phyloP scores from a whole-genome alignment of 2,888 invertebrate species.

The Endomychus coccineus region DNA sequence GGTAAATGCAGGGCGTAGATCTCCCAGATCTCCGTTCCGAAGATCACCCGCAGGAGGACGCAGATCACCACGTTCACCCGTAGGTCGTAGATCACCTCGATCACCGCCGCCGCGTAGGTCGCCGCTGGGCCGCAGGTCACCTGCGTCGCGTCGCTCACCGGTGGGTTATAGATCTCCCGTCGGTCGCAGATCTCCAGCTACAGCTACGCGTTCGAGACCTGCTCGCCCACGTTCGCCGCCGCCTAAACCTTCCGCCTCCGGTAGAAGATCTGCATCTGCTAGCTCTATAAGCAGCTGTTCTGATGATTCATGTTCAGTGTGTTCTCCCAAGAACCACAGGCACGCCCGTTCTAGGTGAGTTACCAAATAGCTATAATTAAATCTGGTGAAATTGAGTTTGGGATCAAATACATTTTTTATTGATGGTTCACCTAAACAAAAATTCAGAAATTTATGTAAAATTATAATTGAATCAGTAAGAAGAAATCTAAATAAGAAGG shows the following conservation, averaged over 20 bases:
- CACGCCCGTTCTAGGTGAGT: slow-evolving; percentile 37
- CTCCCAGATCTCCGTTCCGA: slow-evolving; percentile 25
- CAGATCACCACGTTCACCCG: slow-evolving; percentile 28
- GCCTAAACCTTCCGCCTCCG: slow-evolving; percentile 24
- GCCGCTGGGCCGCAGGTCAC: slow-evolving; percentile 27
- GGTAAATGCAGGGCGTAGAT: slow-evolving; percentile 22
- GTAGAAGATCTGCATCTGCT: slow-evolving; percentile 54
- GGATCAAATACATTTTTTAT: no score
- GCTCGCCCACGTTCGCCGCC: slow-evolving; percentile 39
- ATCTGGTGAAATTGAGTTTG: no score
- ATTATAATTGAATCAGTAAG: no score
- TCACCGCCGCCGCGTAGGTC: slow-evolving; percentile 23
- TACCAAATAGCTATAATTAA: neutral
- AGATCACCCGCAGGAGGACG: slow-evolving; percentile 24
- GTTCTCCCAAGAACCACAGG: slow-evolving; percentile 55
- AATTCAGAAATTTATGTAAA: no score
- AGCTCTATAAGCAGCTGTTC: slow-evolving; percentile 77
- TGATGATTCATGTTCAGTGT: slow-evolving; percentile 77
- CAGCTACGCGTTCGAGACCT: slow-evolving; percentile 23
- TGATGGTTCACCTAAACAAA: no score
- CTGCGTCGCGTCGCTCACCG: slow-evolving; percentile 31
- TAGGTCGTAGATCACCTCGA: slow-evolving; percentile 22
- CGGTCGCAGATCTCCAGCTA: slow-evolving; percentile 23
- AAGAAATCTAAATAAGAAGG: no score
- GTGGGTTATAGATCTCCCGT: slow-evolving; percentile 26